phyloP scores from a whole-genome alignment of 2,888 invertebrate species.

The Exocentrus adspersus region DNA sequence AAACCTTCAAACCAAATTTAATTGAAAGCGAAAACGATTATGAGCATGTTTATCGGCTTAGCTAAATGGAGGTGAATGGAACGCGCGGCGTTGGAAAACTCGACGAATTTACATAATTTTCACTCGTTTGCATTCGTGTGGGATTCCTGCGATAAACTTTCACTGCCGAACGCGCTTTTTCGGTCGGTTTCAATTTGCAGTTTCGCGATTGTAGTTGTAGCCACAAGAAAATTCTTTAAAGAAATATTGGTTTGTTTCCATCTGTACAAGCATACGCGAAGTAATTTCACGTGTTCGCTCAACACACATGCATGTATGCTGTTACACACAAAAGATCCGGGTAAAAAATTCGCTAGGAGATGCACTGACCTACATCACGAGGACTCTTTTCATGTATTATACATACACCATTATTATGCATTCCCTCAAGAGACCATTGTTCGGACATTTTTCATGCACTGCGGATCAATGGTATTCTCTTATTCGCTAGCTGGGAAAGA shows the following conservation, averaged over 20 bases:
- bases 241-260: too few relatives aligned
- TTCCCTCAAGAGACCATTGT: conserved; percentile 25
- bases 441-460: conserved; percentile 16
- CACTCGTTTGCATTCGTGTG: conserved; percentile 25
- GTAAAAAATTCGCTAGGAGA: neutral
- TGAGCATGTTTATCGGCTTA: conserved; percentile 36
- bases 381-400: conserved; percentile 16
- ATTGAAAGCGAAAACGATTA: conserved; percentile 37
- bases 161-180: neutral
- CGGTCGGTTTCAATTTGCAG: neutral
- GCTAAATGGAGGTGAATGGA: conserved; percentile 35
- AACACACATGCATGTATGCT: neutral
- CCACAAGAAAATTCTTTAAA: too few relatives aligned
- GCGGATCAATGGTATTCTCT: conserved; percentile 14
- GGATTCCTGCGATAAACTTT: conserved; percentile 19
- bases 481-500: neutral
- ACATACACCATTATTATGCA: conserved; percentile 25
- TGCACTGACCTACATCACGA: conserved; percentile 29
- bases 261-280: too few relatives aligned
- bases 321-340: neutral
- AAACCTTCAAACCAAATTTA: conserved; percentile 27
- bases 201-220: too few relatives aligned
- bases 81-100: conserved; percentile 27
- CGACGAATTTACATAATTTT: conserved; percentile 36
- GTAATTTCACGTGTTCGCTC: neutral